Evolutionary conservation across 2,888 invertebrate species (phyloP), one percentile per base, ranked within the genome.

Genomic region (Tholera decimalis): DNA sequence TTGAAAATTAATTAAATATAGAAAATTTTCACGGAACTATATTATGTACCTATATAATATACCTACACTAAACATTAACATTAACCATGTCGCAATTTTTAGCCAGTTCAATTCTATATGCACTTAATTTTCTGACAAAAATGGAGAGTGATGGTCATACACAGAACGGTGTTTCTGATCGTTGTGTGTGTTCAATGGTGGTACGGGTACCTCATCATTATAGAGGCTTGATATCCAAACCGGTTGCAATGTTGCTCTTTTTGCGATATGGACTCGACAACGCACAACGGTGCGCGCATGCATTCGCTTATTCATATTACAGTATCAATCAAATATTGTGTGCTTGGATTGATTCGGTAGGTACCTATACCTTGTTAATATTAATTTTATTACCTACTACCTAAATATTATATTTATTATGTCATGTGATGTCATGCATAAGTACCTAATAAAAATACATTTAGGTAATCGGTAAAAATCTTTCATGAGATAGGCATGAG

Each of bases 221-320:
- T 35, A 13, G 58, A 59, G 49, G 49, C 37, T 55, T 57, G 57
- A 33, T 73, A 62, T 59, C 44, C 46, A 49, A 74, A 78, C 78
- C 74, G 68, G 78, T 78, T 71, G 55, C 46, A 37, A 54, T n/a
- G n/a, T n/a, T n/a, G 35, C 50, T 49, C 28, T 78, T 76, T 78
- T 74, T 75, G 69, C 66, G 51, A 67, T 72, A 60, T 53, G 57
- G 33, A 50, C 58, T 50, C 47, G 53, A 71, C 60, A 63, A 22
- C 50, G 20, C 44, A 49, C 28, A 70, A 60, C 55, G 54, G 72
- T 59, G 43, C 30, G 39, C 41, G 18, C 67, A 67, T 41, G 67
- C 49, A 56, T 57, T 70, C 20, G 22, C 4, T 26, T 5, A n/a
- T n/a, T n/a, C n/a, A 41, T 50, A 41, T 13, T 55, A 3, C 11